A percentile compares a stretch with the other conserved stretches of the same genome.
Conservation (phyloP, 2,888 invertebrate genomes). For the Minunthozetes semirufus region DNA sequence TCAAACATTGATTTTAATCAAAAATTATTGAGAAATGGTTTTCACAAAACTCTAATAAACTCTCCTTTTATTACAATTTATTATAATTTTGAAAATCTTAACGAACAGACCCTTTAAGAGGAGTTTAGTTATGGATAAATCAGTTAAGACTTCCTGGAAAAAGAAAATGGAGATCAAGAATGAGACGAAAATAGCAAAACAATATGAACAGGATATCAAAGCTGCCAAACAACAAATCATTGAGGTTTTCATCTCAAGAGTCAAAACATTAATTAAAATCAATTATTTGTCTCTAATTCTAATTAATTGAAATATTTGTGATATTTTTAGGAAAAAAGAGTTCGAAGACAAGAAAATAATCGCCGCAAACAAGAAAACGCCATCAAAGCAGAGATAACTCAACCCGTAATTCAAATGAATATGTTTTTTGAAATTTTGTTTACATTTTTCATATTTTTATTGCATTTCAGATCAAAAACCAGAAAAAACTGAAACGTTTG, state of each 20-base stretch:
- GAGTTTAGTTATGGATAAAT: constrained; percentile 31
- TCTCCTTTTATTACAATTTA: not conserved
- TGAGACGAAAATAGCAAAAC: constrained; percentile 28
- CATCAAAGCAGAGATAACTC: constrained; percentile 36
- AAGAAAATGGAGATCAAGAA: constrained; percentile 37
- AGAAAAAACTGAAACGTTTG: constrained; percentile 21
- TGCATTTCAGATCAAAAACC: constrained; percentile 27
- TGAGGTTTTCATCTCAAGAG: constrained; percentile 11
- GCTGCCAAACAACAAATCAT: constrained; percentile 30
- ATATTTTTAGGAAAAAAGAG: constrained; percentile 24
- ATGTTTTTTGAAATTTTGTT: not conserved
- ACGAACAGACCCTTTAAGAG: constrained; percentile 31
- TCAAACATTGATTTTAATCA: not conserved
- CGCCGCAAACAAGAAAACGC: constrained; percentile 35
- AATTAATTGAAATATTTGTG: not conserved
- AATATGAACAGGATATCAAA: constrained; percentile 28
- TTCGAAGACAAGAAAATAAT: constrained; percentile 31
- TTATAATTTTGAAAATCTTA: not conserved
- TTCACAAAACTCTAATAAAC: not conserved
- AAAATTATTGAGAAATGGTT: not conserved
- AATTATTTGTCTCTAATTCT: not conserved
- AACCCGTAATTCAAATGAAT: constrained; percentile 15
- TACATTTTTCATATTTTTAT: not conserved
- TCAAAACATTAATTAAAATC: not conserved
- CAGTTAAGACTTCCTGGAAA: constrained; percentile 29